These are phyloP conservation scores for Triplophysa bombifrons DNA, from an alignment of 2,797 vertebrate species.

Conservation along the genomic window DNA sequence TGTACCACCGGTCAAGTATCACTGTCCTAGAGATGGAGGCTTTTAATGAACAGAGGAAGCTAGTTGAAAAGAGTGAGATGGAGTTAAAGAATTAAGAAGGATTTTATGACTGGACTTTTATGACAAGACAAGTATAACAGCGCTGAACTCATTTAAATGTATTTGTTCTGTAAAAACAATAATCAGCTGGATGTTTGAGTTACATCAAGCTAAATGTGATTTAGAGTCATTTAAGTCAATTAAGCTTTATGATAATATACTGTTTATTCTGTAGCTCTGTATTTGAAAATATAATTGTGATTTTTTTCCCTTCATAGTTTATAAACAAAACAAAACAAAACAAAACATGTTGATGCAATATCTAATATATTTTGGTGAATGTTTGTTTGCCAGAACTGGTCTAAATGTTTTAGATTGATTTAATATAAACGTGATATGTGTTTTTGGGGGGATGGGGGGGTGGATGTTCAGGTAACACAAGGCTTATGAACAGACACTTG, in stretches of 20 bases:
- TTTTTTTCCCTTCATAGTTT: not conserved
- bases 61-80: slow-evolving; percentile 15
- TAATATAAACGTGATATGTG: not conserved
- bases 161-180: slow-evolving; percentile 1
- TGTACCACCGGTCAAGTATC: not conserved
- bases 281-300: not conserved
- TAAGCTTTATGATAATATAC: not conserved
- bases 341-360: no score
- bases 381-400: not conserved
- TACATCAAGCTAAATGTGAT: not conserved
- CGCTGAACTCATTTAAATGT: slow-evolving; percentile 13
- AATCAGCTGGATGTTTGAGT: slow-evolving; percentile 1
- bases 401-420: not conserved
- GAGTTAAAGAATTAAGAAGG: not conserved
- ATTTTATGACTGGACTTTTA: slow-evolving; percentile 21
- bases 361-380: not conserved
- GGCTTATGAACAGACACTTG: not conserved
- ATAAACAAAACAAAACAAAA: not conserved
- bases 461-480: not conserved
- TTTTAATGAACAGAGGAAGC: slow-evolving; percentile 28
- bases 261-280: not conserved
- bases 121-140: not conserved
- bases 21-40: not conserved
- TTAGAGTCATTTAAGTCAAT: not conserved
- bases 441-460: not conserved